These are phyloP conservation scores for Calliphora vicina DNA, from an alignment of 1,140 invertebrate genomes.

Conservation along the genomic window DNA sequence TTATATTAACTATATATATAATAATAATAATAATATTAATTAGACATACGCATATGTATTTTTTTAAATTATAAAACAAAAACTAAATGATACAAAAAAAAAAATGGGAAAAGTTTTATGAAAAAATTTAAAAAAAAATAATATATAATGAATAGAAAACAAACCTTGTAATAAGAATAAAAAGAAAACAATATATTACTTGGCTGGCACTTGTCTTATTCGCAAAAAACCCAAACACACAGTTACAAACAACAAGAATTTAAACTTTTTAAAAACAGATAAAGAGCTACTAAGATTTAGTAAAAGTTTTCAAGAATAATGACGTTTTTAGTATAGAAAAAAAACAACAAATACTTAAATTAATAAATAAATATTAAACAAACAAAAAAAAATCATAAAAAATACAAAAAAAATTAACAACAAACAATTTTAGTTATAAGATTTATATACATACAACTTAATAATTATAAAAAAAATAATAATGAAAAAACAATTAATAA, in stretches of 20 bases:
- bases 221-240: neutral
- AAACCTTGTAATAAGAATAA: neutral
- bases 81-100: neutral
- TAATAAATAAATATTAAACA: neutral
- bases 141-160: too few relatives aligned
- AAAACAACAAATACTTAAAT: neutral
- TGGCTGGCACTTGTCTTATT: constrained; percentile 34
- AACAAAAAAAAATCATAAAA: neutral
- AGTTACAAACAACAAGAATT: neutral
- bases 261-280: neutral
- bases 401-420: neutral
- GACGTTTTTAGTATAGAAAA: neutral
- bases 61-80: neutral
- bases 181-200: constrained; percentile 1
- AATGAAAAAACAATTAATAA: neutral
- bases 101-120: neutral
- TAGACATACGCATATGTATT: neutral
- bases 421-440: neutral
- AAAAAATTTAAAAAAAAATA: too few relatives aligned
- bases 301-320: neutral
- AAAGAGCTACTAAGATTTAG: constrained; percentile 9
- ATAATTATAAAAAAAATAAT: neutral
- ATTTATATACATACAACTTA: neutral
- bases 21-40: too few relatives aligned
- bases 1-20: too few relatives aligned